These are phyloP conservation scores for Petrolisthes cinctipes DNA, from an alignment of 2,888 invertebrate genomes.

Conservation along the genomic window DNA sequence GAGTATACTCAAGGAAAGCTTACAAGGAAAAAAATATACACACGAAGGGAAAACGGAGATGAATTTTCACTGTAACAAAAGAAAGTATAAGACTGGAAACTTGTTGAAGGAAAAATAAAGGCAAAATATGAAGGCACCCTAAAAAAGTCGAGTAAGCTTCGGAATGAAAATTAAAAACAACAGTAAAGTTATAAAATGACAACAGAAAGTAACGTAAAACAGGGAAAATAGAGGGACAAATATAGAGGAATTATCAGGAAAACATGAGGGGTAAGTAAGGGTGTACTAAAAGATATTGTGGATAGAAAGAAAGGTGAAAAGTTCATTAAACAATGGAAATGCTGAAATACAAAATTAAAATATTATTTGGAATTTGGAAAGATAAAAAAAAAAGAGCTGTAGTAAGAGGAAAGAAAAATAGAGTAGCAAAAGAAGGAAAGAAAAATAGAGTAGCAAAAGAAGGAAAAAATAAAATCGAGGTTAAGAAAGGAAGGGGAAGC, in stretches of 20 bases:
- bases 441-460: background rate
- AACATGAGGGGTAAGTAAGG: background rate
- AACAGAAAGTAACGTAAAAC: background rate
- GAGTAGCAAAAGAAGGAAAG: background rate
- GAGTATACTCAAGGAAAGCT: background rate
- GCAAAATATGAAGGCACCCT: no score
- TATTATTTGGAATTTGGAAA: background rate
- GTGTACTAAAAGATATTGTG: background rate
- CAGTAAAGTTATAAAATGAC: no score
- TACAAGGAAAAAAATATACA: background rate
- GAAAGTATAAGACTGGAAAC: no score
- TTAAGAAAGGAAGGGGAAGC: background rate
- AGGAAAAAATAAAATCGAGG: background rate
- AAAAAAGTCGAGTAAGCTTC: no score
- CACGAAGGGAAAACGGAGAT: background rate
- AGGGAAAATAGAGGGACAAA: background rate
- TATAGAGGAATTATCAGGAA: background rate
- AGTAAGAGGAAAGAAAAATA: background rate
- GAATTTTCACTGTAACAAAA: background rate
- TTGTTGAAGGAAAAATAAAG: no score
- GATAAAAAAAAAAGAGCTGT: background rate
- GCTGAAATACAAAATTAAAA: no score
- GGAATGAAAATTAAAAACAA: no score
- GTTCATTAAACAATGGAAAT: background rate
- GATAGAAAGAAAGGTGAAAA: background rate